Evolutionary conservation across 2,797 vertebrate species (phyloP), one percentile per base, ranked within the genome.

Genomic region (Xenopus petersii): DNA sequence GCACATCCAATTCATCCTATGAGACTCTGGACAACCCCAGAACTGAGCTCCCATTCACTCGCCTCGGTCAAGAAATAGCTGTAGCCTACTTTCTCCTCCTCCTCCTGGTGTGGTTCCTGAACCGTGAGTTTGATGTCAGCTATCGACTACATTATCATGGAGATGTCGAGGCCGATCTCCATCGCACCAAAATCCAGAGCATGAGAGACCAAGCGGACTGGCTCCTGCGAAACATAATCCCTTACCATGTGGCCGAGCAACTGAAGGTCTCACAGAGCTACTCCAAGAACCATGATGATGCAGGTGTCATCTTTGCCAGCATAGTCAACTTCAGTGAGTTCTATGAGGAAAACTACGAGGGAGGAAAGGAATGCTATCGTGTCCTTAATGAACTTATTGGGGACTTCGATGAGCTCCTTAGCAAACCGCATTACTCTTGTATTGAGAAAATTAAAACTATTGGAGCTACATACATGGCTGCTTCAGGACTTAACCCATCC

Each of bases 361-460:
- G 98, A 0, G 98, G 98, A 60, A 99, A 99, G 80, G 98, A 99
- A 82, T 99, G 98, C 80, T 99, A 99, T 88, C 86, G 98, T 0
- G 98, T 99, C 36, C 94, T 99, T 69, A 98, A 99, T 0, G 98
- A 99, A 82, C 85, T 99, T 6, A 99, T 99, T 0, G 96, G 96
- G 16, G 98, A 99, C 87, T 98, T 99, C 0, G 98, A 99, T 0
- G 96, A 99, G 83, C 93, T 99, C 60, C 90, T 99, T 30, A 93
- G 92, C 81, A 91, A 93, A 81, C 77, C 91, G 0, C 93, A 93
- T 10, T 99, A 97, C 85, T 90, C 89, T 83, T 95, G 91, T 56
- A 94, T 99, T 0, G 98, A 99, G 88, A 99, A 99, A 82, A 99
- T 99, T 85, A 99, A 99, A 88, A 99, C 98, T n/a, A 99, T 99